phyloP scores from a whole-genome alignment of 2,888 invertebrate species.

The Beris morrisii region DNA sequence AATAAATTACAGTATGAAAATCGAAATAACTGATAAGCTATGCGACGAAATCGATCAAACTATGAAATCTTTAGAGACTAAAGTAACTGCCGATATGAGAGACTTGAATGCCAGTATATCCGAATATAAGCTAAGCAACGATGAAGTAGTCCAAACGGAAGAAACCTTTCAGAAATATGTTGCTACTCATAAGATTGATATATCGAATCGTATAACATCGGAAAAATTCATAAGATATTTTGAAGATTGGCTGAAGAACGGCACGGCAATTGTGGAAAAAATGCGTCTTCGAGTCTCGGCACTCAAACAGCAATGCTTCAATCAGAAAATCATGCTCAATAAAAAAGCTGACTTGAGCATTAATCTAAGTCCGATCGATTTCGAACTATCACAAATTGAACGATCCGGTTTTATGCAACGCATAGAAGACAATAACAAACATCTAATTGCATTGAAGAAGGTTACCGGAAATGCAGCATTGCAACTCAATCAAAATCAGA shows the following conservation, averaged over 20 bases:
- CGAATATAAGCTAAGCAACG: constrained; percentile 57
- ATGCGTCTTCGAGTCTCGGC: constrained; percentile 59
- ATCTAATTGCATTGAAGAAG: constrained; percentile 60
- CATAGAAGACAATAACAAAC: constrained; percentile 59
- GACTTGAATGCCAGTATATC: constrained; percentile 57
- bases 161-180: constrained; percentile 57
- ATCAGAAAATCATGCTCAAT: constrained; percentile 49
- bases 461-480: constrained; percentile 59
- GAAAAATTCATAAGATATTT: constrained; percentile 59
- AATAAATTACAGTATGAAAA: constrained; percentile 50
- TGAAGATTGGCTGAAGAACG: constrained; percentile 60
- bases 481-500: constrained; percentile 58
- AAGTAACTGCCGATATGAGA: constrained; percentile 48
- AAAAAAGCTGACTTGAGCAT: constrained; percentile 60
- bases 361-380: constrained; percentile 61
- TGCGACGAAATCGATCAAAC: constrained; percentile 47
- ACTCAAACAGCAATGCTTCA: constrained; percentile 56
- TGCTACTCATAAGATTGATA: constrained; percentile 51
- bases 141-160: constrained; percentile 57
- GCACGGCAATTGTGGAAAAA: constrained; percentile 58
- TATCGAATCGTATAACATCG: constrained; percentile 57
- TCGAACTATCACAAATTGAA: constrained; percentile 62
- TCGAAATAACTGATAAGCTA: constrained; percentile 50
- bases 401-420: constrained; percentile 57
- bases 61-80: constrained; percentile 43